Evolutionary conservation across 2,888 invertebrate species (phyloP), one percentile per base, ranked within the genome.

Genomic region (Nephrotoma flavescens): DNA sequence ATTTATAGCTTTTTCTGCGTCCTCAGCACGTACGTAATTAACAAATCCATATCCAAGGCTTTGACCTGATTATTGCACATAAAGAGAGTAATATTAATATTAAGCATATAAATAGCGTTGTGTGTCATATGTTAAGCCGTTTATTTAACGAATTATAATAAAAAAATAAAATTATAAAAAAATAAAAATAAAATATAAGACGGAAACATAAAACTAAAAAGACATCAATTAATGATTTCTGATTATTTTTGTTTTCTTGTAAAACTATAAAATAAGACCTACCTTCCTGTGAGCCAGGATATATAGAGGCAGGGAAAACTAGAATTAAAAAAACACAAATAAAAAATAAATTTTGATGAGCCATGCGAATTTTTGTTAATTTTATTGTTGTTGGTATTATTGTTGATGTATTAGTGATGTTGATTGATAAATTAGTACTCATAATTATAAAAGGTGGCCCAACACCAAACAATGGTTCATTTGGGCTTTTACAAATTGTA

Each of bases 21-120:
- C 99, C 92, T 98, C 98, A 88, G 97, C 95, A 89, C 97, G 95
- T 92, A 98, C 97, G 94, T 99, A 99, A 94, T 99, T 99, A 91
- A 99, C 99, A 93, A 99, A 99, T 90, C 99, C 99, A 93, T 99
- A 99, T 91, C 99, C 99, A 92, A 99, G 95, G 93, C 98, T 99
- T 94, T 99, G 99, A 90, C 99, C 99, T 90, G 87, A 7, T 41
- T 87, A 31, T 31, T 71, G 15, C 52, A 19, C 5, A 11, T 19
- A 71, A 4, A 42, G 4, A 84, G 11, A 19, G 12, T 71, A 71
- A 71, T 71, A 15, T 71, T 71, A 71, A 6, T 47, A 31, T 31
- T 31, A 31, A 31, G 47, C 3, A 47, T 12, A 47, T 3, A 47
- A 12, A 1, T 47, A 12, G 19, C n/a, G 47, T 0, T 12, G n/a